Base-by-base conservation (phyloP, 2,113 vertebrate species). In the Azemiops feae region DNA sequence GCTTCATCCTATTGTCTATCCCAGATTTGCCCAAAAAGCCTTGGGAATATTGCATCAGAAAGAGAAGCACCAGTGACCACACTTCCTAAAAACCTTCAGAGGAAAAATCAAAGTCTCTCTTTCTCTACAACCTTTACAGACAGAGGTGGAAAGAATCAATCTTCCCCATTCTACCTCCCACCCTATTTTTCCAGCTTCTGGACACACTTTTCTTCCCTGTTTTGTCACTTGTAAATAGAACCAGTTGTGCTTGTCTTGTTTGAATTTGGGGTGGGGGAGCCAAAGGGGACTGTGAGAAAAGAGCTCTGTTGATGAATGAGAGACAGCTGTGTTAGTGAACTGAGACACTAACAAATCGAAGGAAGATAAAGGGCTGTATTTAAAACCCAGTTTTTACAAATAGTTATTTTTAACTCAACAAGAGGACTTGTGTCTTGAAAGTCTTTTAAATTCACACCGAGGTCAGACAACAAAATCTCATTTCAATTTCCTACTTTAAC, bases 1-100 rank as follows among this genome's bases (percentile, higher is more conserved):
- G 98, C 91, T 98, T 99, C 90, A 94, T 98, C 93, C 85, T 98
- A 89, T 97, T 99, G 81, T 96, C 97, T 7, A 95, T 98, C 89
- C 98, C 98, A 30, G 95, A 94, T 91, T 97, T 96, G 89, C 96
- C 97, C 85, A 96, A 95, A 87, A 95, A 93, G 74, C 94, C 94
- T 57, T 98, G 98, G 97, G 96, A 98, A 92, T 98, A 97, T 95
- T 98, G 98, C 58, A 93, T 97, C 89, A 97, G 97, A 94, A 97
- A 47, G 50, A 91, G 92, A 69, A 91, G 11, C 53, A 93, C 57
- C 50, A 95, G 86, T 69, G 85, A 81, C 64, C 89, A 50, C n/a
- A 88, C 89, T 85, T 91, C 87, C 81, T 69, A 86, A 89, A 91
- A 88, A 10, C 4, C 6, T 27, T 23, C 34, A 10, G 39, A 58